Base-by-base conservation (phyloP, 2,888 invertebrate genomes). In the Coremacera marginata region DNA sequence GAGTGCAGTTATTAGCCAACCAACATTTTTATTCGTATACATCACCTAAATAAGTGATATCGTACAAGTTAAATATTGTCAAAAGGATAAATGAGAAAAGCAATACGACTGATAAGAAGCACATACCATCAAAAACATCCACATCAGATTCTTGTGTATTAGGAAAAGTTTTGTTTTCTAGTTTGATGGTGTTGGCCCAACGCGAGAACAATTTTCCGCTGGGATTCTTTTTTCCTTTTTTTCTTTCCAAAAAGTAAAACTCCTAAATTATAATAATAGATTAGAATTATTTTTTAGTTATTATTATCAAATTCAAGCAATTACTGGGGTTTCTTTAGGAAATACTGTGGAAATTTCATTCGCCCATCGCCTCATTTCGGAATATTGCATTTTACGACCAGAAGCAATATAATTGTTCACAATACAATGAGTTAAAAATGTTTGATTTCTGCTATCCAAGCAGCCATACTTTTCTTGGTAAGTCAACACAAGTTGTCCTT, bases 171-270 rank as follows among this genome's bases (percentile, higher is more conserved):
- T 22, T 22, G 22, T 22, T 22, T 57, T 57, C 22, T 57, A n/a
- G 7, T 57, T 57, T 57, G 70, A 74, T 63, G 22, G 71, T 75
- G 71, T 78, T 78, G 44, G 78, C 75, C 75, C 77, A 78, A 71
- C 71, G 75, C 70, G 78, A 78, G 75, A 75, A 78, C 75, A 78
- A 78, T 75, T 78, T 71, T 71, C 57, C 57, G 65, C 70, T 75
- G 16, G 78, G 78, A 78, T 78, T 78, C 75, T 78, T 78, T 70
- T 77, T 77, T 70, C 74, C 74, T 31, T 74, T 70, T 78, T 78
- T 71, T 27, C 75, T 70, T 67, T 78, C 75, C 51, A 78, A 71
- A 67, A 75, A 78, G 70, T 74, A 77, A 73, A 62, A 72, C 62
- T 77, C 68, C 62, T 52, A 76, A 70, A 70, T 27, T 25, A 25